Evolutionary conservation across 2,888 invertebrate genomes (phyloP), one percentile per base, ranked within the genome.

Genomic region (Idaea aversata): DNA sequence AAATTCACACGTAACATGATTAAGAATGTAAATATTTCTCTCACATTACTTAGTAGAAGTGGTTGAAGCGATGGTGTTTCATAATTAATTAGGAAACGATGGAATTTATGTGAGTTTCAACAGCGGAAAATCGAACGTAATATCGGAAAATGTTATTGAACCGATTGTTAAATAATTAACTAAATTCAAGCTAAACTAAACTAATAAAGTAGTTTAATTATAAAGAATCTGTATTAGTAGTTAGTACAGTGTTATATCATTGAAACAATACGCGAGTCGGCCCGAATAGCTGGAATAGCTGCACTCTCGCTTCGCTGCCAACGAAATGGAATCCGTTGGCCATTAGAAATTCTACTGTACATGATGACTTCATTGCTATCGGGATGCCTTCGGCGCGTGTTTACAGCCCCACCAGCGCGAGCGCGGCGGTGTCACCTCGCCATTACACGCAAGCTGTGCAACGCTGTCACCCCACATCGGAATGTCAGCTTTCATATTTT

Each of bases 271-370:
- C 75, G 78, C 78, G 79, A 79, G 80, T 71, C 85, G 86, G 81
- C 81, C 84, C 86, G 87, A 89, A 90, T 90, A 87, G 82, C 80
- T 87, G 73, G 83, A 84, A 88, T 88, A 84, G 80, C 80, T 78
- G 83, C 83, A 87, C 88, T 88, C 88, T 88, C 89, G 88, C 88
- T 88, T 85, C 81, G 84, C 78, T 88, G 88, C 88, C 90, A 90
- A 90, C 87, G 90, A 91, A 91, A 91, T 88, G 87, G 90, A 91
- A 90, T 90, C 86, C 87, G 81, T 81, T 83, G 86, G 70, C 83
- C 86, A 89, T 89, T 90, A 90, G 90, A 91, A 91, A 90, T 91
- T 88, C 87, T 86, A 83, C 84, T 85, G 79, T 78, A 84, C 83
- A 75, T 84, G 88, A 91, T 90, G 90, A 89, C 90, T 91, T 88